Conservation (phyloP, 2,888 invertebrate species). For the Epiblema foenella region DNA sequence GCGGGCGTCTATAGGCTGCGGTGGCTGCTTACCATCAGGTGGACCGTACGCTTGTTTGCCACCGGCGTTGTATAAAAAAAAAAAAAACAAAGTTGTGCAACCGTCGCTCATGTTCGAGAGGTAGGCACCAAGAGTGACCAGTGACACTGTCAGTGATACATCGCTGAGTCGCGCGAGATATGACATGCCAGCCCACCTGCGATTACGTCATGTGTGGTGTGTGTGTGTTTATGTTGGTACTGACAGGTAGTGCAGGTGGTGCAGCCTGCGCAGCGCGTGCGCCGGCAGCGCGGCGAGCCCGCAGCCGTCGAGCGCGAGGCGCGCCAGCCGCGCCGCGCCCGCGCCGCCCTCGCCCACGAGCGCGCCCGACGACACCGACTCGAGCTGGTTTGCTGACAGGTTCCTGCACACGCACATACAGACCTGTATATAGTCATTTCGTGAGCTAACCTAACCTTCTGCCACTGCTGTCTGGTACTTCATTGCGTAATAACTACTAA, state of each 20-base stretch:
- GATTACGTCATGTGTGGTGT: too few relatives aligned
- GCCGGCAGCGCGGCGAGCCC: conserved; percentile 83
- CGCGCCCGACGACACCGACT: conserved; percentile 87
- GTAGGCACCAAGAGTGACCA: too few relatives aligned
- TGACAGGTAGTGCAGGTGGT: conserved; percentile 82
- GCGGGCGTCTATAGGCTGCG: too few relatives aligned
- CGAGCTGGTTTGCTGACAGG: conserved; percentile 90
- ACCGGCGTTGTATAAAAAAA: too few relatives aligned
- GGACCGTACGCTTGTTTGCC: too few relatives aligned
- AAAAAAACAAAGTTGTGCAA: too few relatives aligned
- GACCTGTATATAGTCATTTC: too few relatives aligned
- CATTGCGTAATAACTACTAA: not conserved
- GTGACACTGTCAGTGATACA: too few relatives aligned
- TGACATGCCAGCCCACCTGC: too few relatives aligned
- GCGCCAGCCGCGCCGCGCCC: conserved; percentile 83
- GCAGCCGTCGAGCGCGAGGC: conserved; percentile 87
- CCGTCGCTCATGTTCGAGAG: too few relatives aligned
- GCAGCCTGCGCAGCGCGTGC: conserved; percentile 80
- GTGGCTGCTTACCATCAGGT: too few relatives aligned
- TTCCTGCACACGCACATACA: conserved; percentile 82
- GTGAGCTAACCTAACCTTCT: not conserved
- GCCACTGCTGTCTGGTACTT: not conserved
- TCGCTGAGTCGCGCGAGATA: too few relatives aligned
- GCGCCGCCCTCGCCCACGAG: conserved; percentile 80
- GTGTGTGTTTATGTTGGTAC: not conserved